These are phyloP conservation scores for Drosophila austrosaltans DNA, from an alignment of 2,888 invertebrate species.

Conservation along the genomic window DNA sequence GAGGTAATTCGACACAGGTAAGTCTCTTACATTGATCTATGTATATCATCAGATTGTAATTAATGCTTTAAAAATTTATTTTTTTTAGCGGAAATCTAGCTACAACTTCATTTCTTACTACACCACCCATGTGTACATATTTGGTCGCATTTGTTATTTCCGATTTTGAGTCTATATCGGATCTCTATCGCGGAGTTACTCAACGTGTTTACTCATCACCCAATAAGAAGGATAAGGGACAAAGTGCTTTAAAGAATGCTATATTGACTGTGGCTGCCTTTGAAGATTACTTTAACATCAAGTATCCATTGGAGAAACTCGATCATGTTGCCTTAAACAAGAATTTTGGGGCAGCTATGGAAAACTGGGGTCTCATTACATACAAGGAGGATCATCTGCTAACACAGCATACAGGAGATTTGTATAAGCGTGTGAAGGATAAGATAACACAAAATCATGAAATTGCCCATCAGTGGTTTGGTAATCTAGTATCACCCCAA, in stretches of 20 bases:
- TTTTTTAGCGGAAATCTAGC: constrained; percentile 52
- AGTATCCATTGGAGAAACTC: constrained; percentile 90
- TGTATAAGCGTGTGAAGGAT: constrained; percentile 70
- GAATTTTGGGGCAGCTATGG: constrained; percentile 94
- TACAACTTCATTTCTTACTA: constrained; percentile 84
- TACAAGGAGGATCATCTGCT: constrained; percentile 82
- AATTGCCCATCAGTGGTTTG: constrained; percentile 91
- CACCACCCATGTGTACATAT: constrained; percentile 90
- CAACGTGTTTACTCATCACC: constrained; percentile 80
- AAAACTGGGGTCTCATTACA: constrained; percentile 97
- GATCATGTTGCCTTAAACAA: constrained; percentile 95
- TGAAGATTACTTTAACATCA: constrained; percentile 89
- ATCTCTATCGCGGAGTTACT: constrained; percentile 80
- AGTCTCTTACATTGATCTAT: background rate
- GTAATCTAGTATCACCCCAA: constrained; percentile 88
- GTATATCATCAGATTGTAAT: too few species aligned
- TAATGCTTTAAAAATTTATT: background rate
- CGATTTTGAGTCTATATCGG: constrained; percentile 83
- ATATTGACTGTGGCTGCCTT: constrained; percentile 72
- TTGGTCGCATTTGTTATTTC: constrained; percentile 93
- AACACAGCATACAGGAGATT: constrained; percentile 83
- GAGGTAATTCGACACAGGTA: constrained; percentile 60
- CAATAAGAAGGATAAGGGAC: constrained; percentile 60
- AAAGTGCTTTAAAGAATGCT: constrained; percentile 72
- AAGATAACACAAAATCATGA: constrained; percentile 86